Conservation (phyloP, 2,113 vertebrate species). For the Calypte anna region DNA sequence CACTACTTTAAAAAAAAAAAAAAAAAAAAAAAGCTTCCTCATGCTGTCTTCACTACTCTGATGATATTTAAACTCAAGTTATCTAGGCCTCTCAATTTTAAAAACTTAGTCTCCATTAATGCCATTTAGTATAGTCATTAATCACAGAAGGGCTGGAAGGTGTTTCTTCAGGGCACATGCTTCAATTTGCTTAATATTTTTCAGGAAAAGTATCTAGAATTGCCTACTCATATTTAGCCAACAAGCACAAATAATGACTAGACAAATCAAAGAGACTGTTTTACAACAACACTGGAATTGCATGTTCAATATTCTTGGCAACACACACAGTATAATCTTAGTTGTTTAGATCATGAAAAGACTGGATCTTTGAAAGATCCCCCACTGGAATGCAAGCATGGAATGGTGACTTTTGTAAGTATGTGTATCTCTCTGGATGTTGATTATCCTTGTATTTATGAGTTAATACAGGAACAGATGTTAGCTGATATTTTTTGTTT, state of each 20-base stretch:
- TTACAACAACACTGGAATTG: not conserved
- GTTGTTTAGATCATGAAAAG: not conserved
- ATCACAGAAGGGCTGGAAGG: not conserved
- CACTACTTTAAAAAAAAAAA: not conserved
- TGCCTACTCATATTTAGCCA: not conserved
- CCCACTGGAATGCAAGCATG: not conserved
- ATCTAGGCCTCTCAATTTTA: not conserved
- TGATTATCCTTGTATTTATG: not conserved
- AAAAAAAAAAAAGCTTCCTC: not conserved
- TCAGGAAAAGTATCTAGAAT: not conserved
- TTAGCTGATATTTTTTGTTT: not conserved
- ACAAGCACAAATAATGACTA: not conserved
- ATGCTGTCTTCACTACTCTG: not conserved
- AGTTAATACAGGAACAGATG: not conserved
- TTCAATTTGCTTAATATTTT: not conserved
- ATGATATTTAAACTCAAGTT: not conserved
- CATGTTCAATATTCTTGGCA: not conserved
- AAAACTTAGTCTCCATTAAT: not conserved
- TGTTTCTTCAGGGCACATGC: not conserved
- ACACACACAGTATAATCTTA: not conserved
- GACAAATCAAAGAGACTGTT: not conserved
- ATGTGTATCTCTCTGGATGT: not conserved
- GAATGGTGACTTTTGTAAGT: not conserved
- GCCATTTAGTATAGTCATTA: not conserved
- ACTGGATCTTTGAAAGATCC: not conserved